phyloP scores from a whole-genome alignment of 2,888 invertebrate genomes.

The Hypena proboscidalis region DNA sequence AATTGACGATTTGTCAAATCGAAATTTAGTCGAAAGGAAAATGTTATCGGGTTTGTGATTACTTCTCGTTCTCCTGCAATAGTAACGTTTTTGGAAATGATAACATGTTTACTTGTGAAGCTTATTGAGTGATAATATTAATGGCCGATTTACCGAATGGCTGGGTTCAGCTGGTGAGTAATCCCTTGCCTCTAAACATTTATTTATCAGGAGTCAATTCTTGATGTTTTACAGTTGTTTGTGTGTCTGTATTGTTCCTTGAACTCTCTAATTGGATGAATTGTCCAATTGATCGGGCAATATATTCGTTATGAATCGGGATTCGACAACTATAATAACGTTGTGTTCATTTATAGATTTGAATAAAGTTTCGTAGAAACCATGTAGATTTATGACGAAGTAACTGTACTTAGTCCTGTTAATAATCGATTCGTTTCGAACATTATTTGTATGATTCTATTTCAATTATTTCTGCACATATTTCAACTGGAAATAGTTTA shows the following conservation, averaged over 20 bases:
- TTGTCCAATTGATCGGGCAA: conserved; percentile 63
- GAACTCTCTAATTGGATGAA: conserved; percentile 65
- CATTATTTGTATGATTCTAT: no score
- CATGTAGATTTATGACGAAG: not conserved
- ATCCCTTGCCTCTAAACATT: conserved; percentile 44
- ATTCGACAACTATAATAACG: no score
- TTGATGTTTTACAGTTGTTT: conserved; percentile 64
- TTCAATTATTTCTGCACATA: no score
- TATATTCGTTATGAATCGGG: conserved; percentile 46
- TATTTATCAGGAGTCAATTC: conserved; percentile 55
- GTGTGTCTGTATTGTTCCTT: conserved; percentile 62
- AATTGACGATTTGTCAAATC: conserved; percentile 36
- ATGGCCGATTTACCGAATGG: conserved; percentile 85
- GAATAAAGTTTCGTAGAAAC: conserved; percentile 1
- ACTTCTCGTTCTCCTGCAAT: conserved; percentile 48
- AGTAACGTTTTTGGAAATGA: conserved; percentile 50
- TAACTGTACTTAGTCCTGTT: not conserved
- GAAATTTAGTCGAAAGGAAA: conserved; percentile 43
- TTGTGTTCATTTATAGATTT: conserved; percentile 17
- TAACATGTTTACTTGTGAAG: conserved; percentile 44
- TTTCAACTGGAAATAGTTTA: no score
- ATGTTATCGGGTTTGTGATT: conserved; percentile 52
- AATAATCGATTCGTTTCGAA: no score
- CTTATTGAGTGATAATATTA: conserved; percentile 67
- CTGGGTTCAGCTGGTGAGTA: conserved; percentile 85